These are phyloP conservation scores for Myotis daubentonii DNA, from an alignment of 2,797 vertebrate species.

Conservation along the genomic window DNA sequence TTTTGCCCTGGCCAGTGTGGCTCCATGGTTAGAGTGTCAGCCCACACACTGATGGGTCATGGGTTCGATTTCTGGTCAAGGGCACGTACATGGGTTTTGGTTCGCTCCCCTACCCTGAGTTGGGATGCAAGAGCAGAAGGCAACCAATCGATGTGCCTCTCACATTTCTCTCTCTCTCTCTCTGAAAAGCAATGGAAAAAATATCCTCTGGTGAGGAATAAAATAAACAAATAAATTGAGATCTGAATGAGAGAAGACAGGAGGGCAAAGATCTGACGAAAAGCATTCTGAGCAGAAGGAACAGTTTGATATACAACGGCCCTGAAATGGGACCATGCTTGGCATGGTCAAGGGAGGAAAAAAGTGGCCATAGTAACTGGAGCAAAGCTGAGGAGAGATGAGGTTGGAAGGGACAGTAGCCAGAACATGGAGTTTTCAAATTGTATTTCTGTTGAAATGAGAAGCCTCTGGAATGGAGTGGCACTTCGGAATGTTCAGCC, in stretches of 20 bases:
- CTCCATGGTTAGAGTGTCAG: too few species aligned
- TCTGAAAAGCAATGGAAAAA: too few species aligned
- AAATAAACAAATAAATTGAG: too few species aligned
- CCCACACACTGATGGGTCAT: too few species aligned
- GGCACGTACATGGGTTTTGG: too few species aligned
- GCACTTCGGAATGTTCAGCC: not conserved
- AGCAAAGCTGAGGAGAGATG: not conserved
- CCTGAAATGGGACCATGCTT: not conserved
- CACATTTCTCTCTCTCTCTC: too few species aligned
- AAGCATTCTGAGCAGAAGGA: conserved; percentile 19
- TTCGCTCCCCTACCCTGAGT: too few species aligned
- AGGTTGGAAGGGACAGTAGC: not conserved
- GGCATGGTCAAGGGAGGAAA: not conserved
- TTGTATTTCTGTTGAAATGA: not conserved
- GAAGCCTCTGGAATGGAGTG: not conserved
- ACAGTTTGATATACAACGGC: not conserved
- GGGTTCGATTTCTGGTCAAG: too few species aligned
- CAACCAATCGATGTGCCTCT: too few species aligned
- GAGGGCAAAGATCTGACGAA: not conserved
- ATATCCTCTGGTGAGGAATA: too few species aligned
- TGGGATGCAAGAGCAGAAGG: too few species aligned
- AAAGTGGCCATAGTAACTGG: not conserved
- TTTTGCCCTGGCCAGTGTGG: not conserved
- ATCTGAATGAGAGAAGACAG: too few species aligned
- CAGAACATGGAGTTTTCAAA: not conserved